Conservation (phyloP, 2,888 invertebrate genomes). For the Tinea semifulvella region DNA sequence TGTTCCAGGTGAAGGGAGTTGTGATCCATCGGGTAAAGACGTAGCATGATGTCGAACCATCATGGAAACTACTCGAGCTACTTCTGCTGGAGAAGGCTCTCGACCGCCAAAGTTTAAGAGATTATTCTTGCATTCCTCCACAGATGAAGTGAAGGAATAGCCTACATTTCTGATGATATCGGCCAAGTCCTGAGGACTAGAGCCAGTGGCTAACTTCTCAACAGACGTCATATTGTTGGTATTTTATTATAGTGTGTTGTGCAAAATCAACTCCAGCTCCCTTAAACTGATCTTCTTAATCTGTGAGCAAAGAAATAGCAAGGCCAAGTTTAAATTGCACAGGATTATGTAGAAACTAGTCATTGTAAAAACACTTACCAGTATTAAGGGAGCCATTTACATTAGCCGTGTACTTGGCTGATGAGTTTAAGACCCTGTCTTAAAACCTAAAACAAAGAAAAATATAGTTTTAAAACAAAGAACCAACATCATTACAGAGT, state of each 20-base stretch:
- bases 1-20: conserved; percentile 71
- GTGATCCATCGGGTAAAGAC: conserved; percentile 70
- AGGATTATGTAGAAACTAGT: too few relatives aligned
- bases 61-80: conserved; percentile 85
- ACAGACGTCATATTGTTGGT: conserved; percentile 73
- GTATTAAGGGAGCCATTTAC: conserved; percentile 8
- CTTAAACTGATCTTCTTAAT: conserved; percentile 7
- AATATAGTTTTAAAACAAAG: too few relatives aligned
- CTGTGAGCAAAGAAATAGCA: neutral
- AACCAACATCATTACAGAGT: too few relatives aligned
- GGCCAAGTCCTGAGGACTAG: conserved; percentile 81
- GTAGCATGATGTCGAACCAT: conserved; percentile 85
- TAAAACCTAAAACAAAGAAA: neutral
- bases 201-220: conserved; percentile 67
- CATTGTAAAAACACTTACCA: neutral
- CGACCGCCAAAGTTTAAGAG: conserved; percentile 83
- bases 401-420: neutral
- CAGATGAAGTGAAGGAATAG: conserved; percentile 84
- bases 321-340: neutral
- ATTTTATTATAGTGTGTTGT: conserved; percentile 72
- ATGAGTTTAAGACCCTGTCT: neutral
- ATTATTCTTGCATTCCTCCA: conserved; percentile 89
- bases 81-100: conserved; percentile 83
- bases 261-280: conserved; percentile 8
- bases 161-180: conserved; percentile 94